Conservation (phyloP, 2,797 vertebrate genomes). For the Knipowitschia caucasica region DNA sequence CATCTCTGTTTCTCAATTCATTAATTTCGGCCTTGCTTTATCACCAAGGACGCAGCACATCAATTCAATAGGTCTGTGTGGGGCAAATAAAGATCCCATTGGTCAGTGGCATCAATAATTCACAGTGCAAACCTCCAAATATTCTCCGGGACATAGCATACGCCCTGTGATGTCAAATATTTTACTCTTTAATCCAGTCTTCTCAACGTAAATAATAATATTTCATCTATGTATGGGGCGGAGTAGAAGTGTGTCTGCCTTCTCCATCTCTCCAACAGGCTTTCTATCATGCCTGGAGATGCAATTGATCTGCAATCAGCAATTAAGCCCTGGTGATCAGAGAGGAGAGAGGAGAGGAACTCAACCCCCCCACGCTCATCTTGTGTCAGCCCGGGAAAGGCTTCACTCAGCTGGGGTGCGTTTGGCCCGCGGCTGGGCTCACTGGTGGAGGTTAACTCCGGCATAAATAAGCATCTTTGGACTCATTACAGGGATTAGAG, state of each 20-base stretch:
- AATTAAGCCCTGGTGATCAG: conserved; percentile 81
- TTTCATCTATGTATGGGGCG: conserved; percentile 45
- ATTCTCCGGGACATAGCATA: conserved; percentile 38
- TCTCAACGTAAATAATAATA: conserved; percentile 52
- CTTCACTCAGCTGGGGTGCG: conserved; percentile 75
- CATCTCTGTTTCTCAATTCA: conserved; percentile 37
- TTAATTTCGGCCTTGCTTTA: conserved; percentile 49
- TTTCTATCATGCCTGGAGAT: conserved; percentile 68
- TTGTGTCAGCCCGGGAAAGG: conserved; percentile 71
- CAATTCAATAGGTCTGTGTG: conserved; percentile 23
- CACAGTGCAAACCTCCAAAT: conserved; percentile 24
- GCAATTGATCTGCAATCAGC: conserved; percentile 78
- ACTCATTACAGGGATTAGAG: conserved; percentile 85
- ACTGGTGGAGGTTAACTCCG: conserved; percentile 83
- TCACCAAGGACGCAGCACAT: conserved; percentile 42
- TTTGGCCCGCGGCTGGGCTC: conserved; percentile 81
- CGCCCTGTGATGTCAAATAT: conserved; percentile 50
- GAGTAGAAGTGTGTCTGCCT: conserved; percentile 42
- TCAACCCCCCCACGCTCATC: conserved; percentile 36
- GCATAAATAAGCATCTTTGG: conserved; percentile 85
- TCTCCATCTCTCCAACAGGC: conserved; percentile 46
- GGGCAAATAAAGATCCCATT: conserved; percentile 45
- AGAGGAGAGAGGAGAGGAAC: conserved; percentile 46
- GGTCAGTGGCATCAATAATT: conserved; percentile 57
- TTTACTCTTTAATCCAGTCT: conserved; percentile 46